Conservation (phyloP, 2,113 vertebrate genomes). For the Anthoscopus minutus region DNA sequence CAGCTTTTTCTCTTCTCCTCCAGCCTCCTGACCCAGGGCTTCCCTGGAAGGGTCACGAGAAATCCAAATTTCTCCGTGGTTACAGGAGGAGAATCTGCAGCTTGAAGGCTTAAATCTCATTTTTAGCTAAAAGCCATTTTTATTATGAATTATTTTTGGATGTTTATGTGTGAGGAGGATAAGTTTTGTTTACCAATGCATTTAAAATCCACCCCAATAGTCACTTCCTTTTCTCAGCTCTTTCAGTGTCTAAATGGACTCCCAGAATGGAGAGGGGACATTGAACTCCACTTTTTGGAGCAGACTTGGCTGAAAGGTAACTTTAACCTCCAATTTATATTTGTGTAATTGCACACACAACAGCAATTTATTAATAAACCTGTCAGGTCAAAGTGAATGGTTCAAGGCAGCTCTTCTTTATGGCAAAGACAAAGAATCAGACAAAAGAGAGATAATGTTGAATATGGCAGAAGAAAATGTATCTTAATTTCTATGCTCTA, state of each 20-base stretch:
- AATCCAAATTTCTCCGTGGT: background rate
- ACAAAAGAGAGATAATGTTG: background rate
- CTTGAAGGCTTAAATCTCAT: background rate
- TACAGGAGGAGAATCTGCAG: background rate
- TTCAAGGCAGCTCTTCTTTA: background rate
- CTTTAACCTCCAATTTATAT: background rate
- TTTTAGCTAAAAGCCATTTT: background rate
- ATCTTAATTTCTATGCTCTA: background rate
- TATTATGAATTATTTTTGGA: rapidly evolving
- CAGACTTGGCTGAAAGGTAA: background rate
- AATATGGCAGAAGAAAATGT: background rate
- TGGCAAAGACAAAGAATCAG: background rate
- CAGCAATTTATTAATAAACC: background rate
- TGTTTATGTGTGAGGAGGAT: background rate
- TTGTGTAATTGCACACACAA: background rate
- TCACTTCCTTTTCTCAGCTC: background rate
- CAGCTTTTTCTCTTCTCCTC: background rate
- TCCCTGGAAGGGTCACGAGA: background rate
- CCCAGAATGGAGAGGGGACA: background rate
- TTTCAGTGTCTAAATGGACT: background rate
- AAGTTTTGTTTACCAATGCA: background rate
- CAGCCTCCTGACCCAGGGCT: background rate
- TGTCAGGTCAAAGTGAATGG: background rate
- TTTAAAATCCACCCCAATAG: background rate
- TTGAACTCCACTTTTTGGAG: background rate